phyloP scores from a whole-genome alignment of 2,888 invertebrate species.

The Plemyria rubiginata region DNA sequence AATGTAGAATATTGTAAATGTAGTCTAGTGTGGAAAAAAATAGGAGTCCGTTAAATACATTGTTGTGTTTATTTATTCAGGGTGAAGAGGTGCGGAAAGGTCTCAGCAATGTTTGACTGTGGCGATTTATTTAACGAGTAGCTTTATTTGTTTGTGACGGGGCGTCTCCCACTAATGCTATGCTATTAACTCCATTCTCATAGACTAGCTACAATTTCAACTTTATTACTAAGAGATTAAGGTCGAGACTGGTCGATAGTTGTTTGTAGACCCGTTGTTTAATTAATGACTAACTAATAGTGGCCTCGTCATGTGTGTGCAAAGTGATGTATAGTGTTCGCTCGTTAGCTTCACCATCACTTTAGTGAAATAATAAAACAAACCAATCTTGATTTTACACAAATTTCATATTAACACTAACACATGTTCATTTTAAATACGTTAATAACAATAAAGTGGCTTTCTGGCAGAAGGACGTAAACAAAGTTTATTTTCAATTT shows the following conservation, averaged over 20 bases:
- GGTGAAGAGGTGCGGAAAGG: constrained; percentile 69
- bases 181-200: constrained; percentile 65
- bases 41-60: constrained; percentile 56
- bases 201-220: constrained; percentile 60
- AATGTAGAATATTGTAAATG: constrained; percentile 23
- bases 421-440: background rate
- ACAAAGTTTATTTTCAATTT: background rate
- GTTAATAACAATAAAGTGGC: no score
- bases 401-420: background rate
- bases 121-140: constrained; percentile 76
- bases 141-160: constrained; percentile 73
- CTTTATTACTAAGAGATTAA: constrained; percentile 58
- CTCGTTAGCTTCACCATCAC: constrained; percentile 27
- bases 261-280: constrained; percentile 55
- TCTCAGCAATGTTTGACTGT: constrained; percentile 69
- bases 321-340: constrained; percentile 56
- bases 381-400: constrained; percentile 5
- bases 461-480: background rate
- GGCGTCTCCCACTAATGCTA: constrained; percentile 65
- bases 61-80: constrained; percentile 69
- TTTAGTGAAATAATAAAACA: constrained; percentile 22
- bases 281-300: constrained; percentile 75
- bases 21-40: constrained; percentile 37
- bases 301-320: constrained; percentile 61
- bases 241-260: constrained; percentile 45